These are phyloP conservation scores for Scomber scombrus DNA, from an alignment of 2,113 vertebrate species.

Conservation along the genomic window DNA sequence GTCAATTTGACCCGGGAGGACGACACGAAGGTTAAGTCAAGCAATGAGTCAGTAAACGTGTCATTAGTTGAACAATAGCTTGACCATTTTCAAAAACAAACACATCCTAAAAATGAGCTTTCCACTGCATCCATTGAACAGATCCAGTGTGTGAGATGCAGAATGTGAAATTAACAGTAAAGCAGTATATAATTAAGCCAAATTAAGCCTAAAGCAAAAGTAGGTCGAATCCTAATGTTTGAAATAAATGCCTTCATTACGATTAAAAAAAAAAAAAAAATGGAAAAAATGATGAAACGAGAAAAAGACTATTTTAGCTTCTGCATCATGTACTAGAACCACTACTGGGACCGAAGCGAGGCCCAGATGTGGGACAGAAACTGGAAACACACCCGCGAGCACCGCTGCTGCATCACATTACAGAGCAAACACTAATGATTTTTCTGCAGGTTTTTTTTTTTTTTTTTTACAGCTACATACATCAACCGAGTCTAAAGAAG, in stretches of 20 bases:
- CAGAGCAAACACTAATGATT: background rate
- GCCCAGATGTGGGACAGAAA: background rate
- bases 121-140: background rate
- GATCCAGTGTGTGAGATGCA: background rate
- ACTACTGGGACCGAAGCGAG: background rate
- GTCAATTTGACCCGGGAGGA: no score
- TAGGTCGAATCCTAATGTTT: slow-evolving; percentile 3
- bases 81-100: background rate
- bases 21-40: background rate
- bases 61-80: background rate
- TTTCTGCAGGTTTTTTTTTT: background rate
- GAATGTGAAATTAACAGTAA: slow-evolving; percentile 7
- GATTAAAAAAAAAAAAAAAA: no score
- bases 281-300: background rate
- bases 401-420: background rate
- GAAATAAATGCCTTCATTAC: slow-evolving; percentile 30
- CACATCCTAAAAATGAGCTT: background rate
- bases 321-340: background rate
- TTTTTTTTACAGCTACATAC: background rate
- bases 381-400: background rate
- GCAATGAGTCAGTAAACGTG: slow-evolving; percentile 31
- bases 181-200: slow-evolving; percentile 9
- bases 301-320: background rate
- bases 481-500: background rate
- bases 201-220: slow-evolving; percentile 26